phyloP scores from a whole-genome alignment of 2,113 vertebrate genomes.

The Grus americana region DNA sequence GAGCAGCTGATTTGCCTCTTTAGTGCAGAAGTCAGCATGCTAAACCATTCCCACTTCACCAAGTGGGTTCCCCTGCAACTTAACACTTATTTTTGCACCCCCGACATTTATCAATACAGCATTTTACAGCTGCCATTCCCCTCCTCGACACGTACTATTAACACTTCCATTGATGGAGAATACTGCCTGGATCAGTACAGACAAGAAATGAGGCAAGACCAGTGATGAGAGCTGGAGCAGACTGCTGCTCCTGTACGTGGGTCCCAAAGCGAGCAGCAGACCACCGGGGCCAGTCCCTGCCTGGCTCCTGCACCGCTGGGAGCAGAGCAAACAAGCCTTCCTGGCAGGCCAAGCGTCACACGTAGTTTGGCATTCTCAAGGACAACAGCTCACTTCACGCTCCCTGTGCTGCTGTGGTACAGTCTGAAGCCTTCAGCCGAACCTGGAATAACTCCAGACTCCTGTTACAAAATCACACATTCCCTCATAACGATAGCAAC shows the following conservation, averaged over 20 bases:
- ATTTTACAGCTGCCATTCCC: not conserved
- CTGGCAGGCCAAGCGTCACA: not conserved
- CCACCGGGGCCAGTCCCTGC: accelerated
- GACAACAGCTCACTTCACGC: not conserved
- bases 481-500: not conserved
- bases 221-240: not conserved
- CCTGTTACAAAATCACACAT: not conserved
- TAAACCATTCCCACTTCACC: not conserved
- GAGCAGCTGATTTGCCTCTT: not conserved
- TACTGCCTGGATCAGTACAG: not conserved
- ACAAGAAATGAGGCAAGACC: not conserved
- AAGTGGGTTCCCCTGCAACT: not conserved
- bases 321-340: not conserved
- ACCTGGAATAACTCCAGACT: not conserved
- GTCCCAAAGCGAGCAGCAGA: not conserved
- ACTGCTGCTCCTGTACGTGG: accelerated
- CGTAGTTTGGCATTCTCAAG: not conserved
- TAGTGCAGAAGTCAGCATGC: not conserved
- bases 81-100: not conserved
- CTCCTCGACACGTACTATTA: not conserved
- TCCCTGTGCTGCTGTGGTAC: not conserved
- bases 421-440: not conserved
- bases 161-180: not conserved
- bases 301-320: accelerated
- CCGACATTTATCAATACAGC: not conserved